Evolutionary conservation across 1,140 invertebrate species (phyloP).

Genomic region (Sminthurides bifidus): DNA sequence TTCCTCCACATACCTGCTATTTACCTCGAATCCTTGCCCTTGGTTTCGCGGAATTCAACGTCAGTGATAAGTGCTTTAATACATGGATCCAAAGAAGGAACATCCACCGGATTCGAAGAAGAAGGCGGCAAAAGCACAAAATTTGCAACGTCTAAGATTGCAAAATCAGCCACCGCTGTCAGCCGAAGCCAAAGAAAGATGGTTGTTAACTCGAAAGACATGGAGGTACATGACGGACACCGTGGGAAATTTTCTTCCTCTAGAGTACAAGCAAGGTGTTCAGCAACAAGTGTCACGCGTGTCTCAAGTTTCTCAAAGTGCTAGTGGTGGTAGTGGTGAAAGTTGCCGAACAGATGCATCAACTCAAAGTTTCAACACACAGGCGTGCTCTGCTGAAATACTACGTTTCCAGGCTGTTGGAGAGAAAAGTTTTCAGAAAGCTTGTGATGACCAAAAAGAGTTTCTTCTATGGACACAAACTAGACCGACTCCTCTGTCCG

Average conservation of each 20-base stretch:
- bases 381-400: background rate
- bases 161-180: background rate
- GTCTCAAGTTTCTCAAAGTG: background rate
- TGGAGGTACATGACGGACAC: slow-evolving; percentile 83
- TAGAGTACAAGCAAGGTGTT: slow-evolving; percentile 34
- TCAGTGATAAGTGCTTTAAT: no score
- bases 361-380: background rate
- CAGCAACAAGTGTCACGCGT: background rate
- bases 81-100: background rate
- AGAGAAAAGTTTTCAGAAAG: slow-evolving; percentile 69
- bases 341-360: background rate
- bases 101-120: background rate
- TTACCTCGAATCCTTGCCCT: background rate
- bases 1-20: no score
- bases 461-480: slow-evolving; percentile 70
- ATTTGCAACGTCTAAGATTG: background rate
- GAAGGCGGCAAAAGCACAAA: background rate
- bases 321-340: background rate
- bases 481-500: slow-evolving; percentile 48
- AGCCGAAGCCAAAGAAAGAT: slow-evolving; percentile 64
- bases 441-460: slow-evolving; percentile 59
- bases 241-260: slow-evolving; percentile 67
- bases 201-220: slow-evolving; percentile 72
- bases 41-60: background rate
- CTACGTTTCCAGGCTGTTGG: background rate